A percentile compares a stretch with the other conserved stretches of the same genome.
phyloP scores from a whole-genome alignment of 1,140 invertebrate genomes.

The Centruroides sculpturatus region DNA sequence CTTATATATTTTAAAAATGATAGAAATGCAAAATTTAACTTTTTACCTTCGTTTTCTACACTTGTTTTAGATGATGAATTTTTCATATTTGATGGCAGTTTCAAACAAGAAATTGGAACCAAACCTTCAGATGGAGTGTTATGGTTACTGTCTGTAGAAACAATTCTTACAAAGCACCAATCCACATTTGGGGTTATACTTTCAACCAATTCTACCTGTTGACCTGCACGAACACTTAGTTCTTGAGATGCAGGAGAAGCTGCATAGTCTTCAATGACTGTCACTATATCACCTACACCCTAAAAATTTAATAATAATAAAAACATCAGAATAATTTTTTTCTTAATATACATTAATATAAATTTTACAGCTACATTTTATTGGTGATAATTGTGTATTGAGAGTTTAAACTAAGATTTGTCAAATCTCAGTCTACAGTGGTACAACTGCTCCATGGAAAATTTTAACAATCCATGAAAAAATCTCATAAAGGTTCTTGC shows the following conservation, averaged over 20 bases:
- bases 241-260: slow-evolving; percentile 51
- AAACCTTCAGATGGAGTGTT: slow-evolving; percentile 12
- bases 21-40: too few relatives aligned
- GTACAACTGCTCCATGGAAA: too few relatives aligned
- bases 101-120: slow-evolving; percentile 11
- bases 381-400: too few relatives aligned
- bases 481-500: too few relatives aligned
- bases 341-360: too few relatives aligned
- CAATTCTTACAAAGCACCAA: slow-evolving; percentile 29
- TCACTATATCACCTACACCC: slow-evolving; percentile 57
- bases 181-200: slow-evolving; percentile 26
- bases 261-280: slow-evolving; percentile 68
- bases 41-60: slow-evolving; percentile 26
- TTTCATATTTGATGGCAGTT: slow-evolving; percentile 15
- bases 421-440: too few relatives aligned
- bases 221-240: slow-evolving; percentile 45
- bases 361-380: too few relatives aligned
- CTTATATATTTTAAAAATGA: too few relatives aligned
- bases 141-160: slow-evolving; percentile 21
- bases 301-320: background rate
- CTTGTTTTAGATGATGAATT: slow-evolving; percentile 22
- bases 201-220: slow-evolving; percentile 84
- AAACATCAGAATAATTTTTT: too few relatives aligned
- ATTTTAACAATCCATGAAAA: too few relatives aligned
- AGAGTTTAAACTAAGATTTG: too few relatives aligned